Conservation (phyloP, 2,113 vertebrate genomes). For the Lutjanus erythropterus region DNA sequence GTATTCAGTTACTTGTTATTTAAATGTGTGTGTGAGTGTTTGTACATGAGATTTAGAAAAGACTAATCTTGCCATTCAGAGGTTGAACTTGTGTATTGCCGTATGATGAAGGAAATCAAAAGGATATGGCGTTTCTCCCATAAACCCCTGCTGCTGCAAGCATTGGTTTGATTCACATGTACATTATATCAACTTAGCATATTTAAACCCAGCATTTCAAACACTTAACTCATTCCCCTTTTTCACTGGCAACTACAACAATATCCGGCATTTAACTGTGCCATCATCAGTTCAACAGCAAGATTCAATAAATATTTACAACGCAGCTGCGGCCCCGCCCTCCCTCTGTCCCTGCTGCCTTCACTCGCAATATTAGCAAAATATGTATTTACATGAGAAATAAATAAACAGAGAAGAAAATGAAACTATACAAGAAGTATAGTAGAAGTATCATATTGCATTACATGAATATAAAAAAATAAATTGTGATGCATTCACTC, state of each 20-base stretch:
- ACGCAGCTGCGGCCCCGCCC: constrained; percentile 41
- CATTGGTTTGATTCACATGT: constrained; percentile 62
- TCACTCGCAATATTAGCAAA: constrained; percentile 67
- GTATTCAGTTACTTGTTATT: constrained; percentile 47
- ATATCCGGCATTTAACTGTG: constrained; percentile 48
- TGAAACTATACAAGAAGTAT: constrained; percentile 76
- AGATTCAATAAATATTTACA: constrained; percentile 75
- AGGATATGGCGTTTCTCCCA: constrained; percentile 78
- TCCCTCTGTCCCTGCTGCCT: constrained; percentile 29
- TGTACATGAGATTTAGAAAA: constrained; percentile 74
- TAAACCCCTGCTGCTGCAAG: constrained; percentile 64
- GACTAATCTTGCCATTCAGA: constrained; percentile 41
- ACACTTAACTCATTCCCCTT: constrained; percentile 42
- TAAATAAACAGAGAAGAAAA: constrained; percentile 75
- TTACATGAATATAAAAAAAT: constrained; percentile 79
- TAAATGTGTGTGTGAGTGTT: constrained; percentile 53
- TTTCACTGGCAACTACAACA: constrained; percentile 32
- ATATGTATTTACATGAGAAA: constrained; percentile 82
- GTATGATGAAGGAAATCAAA: constrained; percentile 70
- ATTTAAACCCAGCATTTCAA: constrained; percentile 49
- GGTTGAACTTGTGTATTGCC: constrained; percentile 72
- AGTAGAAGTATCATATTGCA: constrained; percentile 75
- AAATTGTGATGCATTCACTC: constrained; percentile 62
- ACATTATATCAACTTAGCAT: constrained; percentile 50
- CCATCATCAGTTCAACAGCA: constrained; percentile 50